Evolutionary conservation across 2,888 invertebrate species (phyloP).

Genomic region (Spodoptera picta): DNA sequence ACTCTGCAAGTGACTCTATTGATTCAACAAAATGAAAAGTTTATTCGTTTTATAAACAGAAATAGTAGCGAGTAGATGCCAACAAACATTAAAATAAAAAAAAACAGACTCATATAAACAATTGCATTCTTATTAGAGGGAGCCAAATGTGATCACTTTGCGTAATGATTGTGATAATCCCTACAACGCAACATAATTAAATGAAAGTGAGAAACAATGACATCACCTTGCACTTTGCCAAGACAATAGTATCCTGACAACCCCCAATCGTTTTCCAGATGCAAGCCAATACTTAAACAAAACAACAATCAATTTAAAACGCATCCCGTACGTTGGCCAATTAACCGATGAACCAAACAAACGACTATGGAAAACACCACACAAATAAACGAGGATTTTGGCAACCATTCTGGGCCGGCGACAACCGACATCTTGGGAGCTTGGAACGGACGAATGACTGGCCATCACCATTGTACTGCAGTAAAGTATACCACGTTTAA

Average conservation of each 20-base stretch:
- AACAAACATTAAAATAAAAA: conserved; percentile 20
- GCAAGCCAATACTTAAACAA: conserved; percentile 11
- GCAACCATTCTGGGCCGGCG: conserved; percentile 21
- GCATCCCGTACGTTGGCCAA: conserved; percentile 35
- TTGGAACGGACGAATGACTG: conserved; percentile 11
- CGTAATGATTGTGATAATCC: not conserved
- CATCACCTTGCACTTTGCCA: conserved; percentile 15
- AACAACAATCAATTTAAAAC: conserved; percentile 43
- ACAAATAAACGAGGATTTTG: conserved; percentile 42
- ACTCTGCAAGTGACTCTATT: conserved; percentile 33
- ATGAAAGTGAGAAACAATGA: conserved; percentile 31
- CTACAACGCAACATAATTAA: not conserved
- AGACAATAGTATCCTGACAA: conserved; percentile 24
- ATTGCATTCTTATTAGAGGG: conserved; percentile 2
- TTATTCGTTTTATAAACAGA: conserved; percentile 40
- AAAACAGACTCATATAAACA: no score
- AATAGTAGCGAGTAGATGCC: conserved; percentile 40
- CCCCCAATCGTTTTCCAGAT: conserved; percentile 3
- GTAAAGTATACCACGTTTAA: conserved; percentile 29
- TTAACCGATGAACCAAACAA: conserved; percentile 26
- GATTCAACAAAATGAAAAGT: conserved; percentile 38
- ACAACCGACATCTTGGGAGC: conserved; percentile 4
- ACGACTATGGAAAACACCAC: conserved; percentile 15
- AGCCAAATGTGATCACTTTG: not conserved
- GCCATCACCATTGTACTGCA: conserved; percentile 27